Percentiles rank a stretch among this genome's conserved stretches.
phyloP scores from a whole-genome alignment of 2,888 invertebrate species.

The Agonopterix subpropinquella region DNA sequence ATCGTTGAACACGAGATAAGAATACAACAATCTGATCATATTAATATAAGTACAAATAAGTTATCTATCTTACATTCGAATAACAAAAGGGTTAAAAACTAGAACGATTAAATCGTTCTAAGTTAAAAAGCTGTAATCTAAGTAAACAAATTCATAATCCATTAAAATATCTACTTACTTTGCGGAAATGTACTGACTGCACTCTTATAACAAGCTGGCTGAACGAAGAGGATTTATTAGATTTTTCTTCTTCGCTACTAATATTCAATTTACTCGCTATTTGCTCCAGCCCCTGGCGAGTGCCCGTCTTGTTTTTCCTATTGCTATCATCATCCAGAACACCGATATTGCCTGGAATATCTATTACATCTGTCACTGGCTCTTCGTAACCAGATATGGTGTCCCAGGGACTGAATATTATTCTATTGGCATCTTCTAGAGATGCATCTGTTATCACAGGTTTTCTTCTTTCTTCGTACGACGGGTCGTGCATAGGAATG shows the following conservation, averaged over 20 bases:
- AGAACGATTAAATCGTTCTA: too few species aligned
- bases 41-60: too few species aligned
- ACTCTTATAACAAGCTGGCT: conserved; percentile 70
- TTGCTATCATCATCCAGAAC: conserved; percentile 35
- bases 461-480: conserved; percentile 41
- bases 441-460: conserved; percentile 62
- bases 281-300: conserved; percentile 47
- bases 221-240: conserved; percentile 67
- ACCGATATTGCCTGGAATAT: conserved; percentile 60
- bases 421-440: conserved; percentile 70
- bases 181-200: conserved; percentile 66
- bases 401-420: conserved; percentile 73
- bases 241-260: conserved; percentile 64
- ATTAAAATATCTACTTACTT: conserved; percentile 38
- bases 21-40: too few species aligned
- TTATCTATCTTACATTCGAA: too few species aligned
- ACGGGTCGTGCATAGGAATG: conserved; percentile 51
- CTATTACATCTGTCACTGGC: conserved; percentile 61
- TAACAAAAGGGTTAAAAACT: too few species aligned
- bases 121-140: background rate
- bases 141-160: conserved; percentile 4
- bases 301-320: conserved; percentile 50
- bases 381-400: conserved; percentile 65
- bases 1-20: too few species aligned
- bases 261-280: conserved; percentile 64